Evolutionary conservation across 2,888 invertebrate genomes (phyloP).

Genomic region (Protodeltote pygarga): DNA sequence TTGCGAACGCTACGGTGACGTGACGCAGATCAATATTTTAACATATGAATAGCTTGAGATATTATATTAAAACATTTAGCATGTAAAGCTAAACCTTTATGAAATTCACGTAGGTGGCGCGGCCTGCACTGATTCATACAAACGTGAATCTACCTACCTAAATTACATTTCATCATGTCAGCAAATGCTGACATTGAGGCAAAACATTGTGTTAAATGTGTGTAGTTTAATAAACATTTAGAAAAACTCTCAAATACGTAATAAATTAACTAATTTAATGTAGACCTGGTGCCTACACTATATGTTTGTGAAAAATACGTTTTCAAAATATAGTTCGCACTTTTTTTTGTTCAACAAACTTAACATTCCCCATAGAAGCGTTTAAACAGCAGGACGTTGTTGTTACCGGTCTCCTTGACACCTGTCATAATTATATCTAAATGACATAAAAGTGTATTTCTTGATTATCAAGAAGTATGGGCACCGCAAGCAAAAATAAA

Average conservation of each 20-base stretch:
- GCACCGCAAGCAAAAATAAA: too few relatives aligned
- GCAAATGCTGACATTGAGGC: conserved; percentile 18
- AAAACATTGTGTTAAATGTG: conserved; percentile 13
- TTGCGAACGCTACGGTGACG: conserved; percentile 42
- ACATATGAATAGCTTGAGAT: conserved; percentile 24
- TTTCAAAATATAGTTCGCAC: too few relatives aligned
- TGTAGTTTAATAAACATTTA: conserved; percentile 14
- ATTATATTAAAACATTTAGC: conserved; percentile 8
- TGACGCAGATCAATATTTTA: conserved; percentile 44
- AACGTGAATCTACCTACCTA: conserved; percentile 5
- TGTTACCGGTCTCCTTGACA: too few relatives aligned
- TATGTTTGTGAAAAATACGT: conserved; percentile 19
- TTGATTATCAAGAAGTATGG: too few relatives aligned
- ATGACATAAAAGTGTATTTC: too few relatives aligned
- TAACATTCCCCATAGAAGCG: too few relatives aligned
- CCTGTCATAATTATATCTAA: too few relatives aligned
- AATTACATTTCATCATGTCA: conserved; percentile 19
- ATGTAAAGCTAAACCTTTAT: conserved; percentile 14
- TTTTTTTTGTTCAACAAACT: too few relatives aligned
- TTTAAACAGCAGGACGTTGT: too few relatives aligned
- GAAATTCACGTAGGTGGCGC: conserved; percentile 22
- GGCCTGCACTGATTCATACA: conserved; percentile 23
- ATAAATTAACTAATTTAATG: conserved; percentile 9
- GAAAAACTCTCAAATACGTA: background rate
- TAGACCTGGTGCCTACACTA: background rate